Base-by-base conservation (phyloP, 2,113 vertebrate genomes). In the Zapornia atra region DNA sequence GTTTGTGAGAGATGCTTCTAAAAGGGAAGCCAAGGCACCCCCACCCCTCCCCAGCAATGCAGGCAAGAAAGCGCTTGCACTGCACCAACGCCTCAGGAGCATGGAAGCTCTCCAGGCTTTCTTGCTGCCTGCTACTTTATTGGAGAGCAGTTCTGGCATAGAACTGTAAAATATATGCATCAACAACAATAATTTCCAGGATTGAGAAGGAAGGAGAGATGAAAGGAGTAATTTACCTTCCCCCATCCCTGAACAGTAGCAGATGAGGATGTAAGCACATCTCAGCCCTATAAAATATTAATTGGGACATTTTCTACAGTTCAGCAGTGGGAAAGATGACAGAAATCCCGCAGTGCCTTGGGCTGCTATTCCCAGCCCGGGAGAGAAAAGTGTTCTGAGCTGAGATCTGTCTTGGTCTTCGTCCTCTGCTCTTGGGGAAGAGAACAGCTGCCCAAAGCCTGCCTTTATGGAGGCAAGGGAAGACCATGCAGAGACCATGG, bases 231-330 rank as follows among this genome's bases (percentile, higher is more conserved):
- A 79, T 95, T 92, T 94, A 92, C 92, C 72, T 93, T 93, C 77
- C 72, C 56, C 42, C 57, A 68, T 87, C 38, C 31, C 56, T 78
- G 71, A 90, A 76, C 53, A 82, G 79, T 46, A 89, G 65, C 92
- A 91, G 83, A 76, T 82, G 90, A 93, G 77, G 53, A 84, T 78
- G 82, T 94, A 96, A 93, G 86, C 95, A 95, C 80, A 88, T 94
- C 86, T 96, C 79, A 83, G 56, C 24, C 44, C 57, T 88, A 92
- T 93, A 63, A 96, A 96, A 90, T 92, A 93, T 94, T 95, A 96
- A 94, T 70, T 87, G 81, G 86, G 92, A 88, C 83, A 51, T 77
- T 96, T 95, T 82, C 86, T 90, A 34, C 75, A 77, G 51, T 91
- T 92, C 72, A 93, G 77, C 80, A 40, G 15, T 77, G 63, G 53